A percentile compares a stretch with the other conserved stretches of the same genome.
phyloP scores from a whole-genome alignment of 64 coral and sea anemone genomes.

The Montipora capricornis region DNA sequence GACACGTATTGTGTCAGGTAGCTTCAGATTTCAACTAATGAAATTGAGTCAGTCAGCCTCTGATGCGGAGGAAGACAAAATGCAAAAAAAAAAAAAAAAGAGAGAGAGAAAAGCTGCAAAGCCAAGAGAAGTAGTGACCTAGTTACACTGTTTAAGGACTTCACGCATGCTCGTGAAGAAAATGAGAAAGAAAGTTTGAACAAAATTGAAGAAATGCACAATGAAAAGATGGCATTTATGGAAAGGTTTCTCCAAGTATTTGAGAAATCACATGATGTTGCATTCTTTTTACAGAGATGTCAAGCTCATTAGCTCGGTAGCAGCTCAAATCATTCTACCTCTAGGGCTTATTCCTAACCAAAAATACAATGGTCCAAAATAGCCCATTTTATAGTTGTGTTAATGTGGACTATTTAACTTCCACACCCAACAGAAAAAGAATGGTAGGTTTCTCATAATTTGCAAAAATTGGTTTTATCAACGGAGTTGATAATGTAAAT shows the following conservation, averaged over 20 bases:
- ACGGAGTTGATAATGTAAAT: too few species aligned
- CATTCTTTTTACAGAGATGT: too few species aligned
- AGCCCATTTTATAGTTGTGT: neutral
- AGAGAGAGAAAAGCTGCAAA: neutral
- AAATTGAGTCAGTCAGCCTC: neutral
- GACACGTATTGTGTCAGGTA: neutral
- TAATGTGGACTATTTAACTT: neutral
- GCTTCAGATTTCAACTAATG: neutral
- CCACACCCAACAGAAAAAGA: neutral
- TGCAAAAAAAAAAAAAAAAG: neutral
- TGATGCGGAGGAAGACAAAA: neutral
- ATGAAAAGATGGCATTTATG: too few species aligned
- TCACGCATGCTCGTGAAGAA: neutral
- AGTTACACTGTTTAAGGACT: neutral
- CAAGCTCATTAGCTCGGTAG: too few species aligned
- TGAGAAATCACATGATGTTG: too few species aligned
- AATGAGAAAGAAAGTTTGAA: too few species aligned
- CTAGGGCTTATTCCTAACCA: too few species aligned
- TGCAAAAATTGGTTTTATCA: too few species aligned
- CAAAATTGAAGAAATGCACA: too few species aligned
- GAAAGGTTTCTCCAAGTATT: too few species aligned
- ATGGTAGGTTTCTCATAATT: neutral
- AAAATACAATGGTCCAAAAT: too few species aligned
- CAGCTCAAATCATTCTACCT: too few species aligned
- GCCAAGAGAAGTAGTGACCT: neutral